These are phyloP conservation scores for Caenorhabditis sp. DNA, from an alignment of 2,888 invertebrate genomes.

Conservation along the genomic window DNA sequence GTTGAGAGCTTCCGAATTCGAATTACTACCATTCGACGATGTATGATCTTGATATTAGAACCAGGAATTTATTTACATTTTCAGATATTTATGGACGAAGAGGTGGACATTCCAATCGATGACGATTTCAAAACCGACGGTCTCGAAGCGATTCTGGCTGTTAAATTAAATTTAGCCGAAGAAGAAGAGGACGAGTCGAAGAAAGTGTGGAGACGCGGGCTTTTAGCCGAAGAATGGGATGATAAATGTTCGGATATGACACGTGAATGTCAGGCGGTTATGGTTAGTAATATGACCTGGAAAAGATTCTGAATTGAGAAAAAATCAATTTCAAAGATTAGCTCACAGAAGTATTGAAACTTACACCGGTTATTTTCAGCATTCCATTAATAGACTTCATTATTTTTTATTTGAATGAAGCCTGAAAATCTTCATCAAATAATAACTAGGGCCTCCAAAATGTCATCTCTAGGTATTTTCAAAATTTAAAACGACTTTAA, in stretches of 20 bases:
- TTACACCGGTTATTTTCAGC: no score
- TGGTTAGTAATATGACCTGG: background rate
- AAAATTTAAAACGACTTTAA: no score
- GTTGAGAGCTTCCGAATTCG: background rate
- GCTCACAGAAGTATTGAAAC: no score
- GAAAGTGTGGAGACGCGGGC: slow-evolving; percentile 4
- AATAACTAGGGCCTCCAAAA: no score
- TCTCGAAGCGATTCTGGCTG: background rate
- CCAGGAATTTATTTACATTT: background rate
- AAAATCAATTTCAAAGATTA: no score
- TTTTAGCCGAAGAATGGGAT: slow-evolving; percentile 34
- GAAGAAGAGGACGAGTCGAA: slow-evolving; percentile 4
- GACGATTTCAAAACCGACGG: background rate
- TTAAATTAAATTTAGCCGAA: background rate
- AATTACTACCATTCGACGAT: background rate
- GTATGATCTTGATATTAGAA: background rate
- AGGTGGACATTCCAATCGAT: background rate
- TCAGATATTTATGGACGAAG: slow-evolving; percentile 3
- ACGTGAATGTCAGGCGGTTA: background rate
- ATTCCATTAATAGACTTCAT: no score
- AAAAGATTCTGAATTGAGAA: no score
- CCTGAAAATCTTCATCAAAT: no score
- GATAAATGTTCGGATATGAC: slow-evolving; percentile 9
- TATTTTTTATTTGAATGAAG: no score
- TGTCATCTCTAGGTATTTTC: no score